Base-by-base conservation (phyloP, 1,140 invertebrate genomes). In the Marisa cornuarietis region DNA sequence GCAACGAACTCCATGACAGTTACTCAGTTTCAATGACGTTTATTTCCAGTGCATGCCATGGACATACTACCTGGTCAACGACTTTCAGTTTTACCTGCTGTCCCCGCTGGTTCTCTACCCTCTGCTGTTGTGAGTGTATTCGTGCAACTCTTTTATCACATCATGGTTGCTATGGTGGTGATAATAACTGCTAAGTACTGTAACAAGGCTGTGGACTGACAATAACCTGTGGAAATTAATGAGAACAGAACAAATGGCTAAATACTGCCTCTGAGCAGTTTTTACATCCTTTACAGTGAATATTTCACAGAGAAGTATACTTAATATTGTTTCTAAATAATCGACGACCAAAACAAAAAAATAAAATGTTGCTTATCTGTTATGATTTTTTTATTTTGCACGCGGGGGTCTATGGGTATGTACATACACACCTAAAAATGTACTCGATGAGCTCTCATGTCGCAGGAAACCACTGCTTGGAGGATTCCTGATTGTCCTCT, bases 21-120 rank as follows among this genome's bases (percentile, higher is more conserved):
- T 42, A 42, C 31, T 6, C 6, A 42, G 3, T 42, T 42, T 42
- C 6, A 0, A 42, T 42, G 31, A 66, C 77, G 81, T 68, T 71
- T 82, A 83, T 42, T 83, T 92, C 63, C 76, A 96, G 95, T 95
- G 95, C 85, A 92, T 95, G 91, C 91, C 93, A 0, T 93, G 94
- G 85, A 93, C 93, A 1, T 95, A 94, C 94, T 95, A 95, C 88
- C 91, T 96, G 79, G 95, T 95, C 13, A 95, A 95, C 84, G 95
- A 96, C 86, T 95, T 95, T 87, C 95, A 96, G 87, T 91, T 96
- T 52, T 95, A 95, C 88, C 90, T 95, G 6, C 86, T 94, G 0
- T 93, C 94, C 0, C 93, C 95, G 8, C 89, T 95, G 0, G 88
- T 95, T 24, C 61, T 88, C 7, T 77, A 88, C 26, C 83, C 87